Conservation (phyloP, 1,140 invertebrate species). For the Sarcophaga peregrina region DNA sequence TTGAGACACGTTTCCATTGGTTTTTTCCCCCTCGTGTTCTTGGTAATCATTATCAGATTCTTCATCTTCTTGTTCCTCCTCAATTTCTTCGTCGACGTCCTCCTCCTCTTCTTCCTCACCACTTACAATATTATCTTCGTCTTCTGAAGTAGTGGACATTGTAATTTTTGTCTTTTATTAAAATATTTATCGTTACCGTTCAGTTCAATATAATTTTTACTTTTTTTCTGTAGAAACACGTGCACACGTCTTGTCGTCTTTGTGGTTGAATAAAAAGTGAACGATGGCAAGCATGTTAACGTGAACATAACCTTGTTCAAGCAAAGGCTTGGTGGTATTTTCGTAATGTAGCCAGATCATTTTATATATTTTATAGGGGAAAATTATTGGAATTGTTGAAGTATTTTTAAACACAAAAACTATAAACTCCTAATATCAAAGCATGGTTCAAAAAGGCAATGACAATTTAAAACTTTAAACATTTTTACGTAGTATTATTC, state of each 20-base stretch:
- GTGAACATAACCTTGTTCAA: neutral
- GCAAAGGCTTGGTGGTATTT: neutral
- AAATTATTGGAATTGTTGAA: too few relatives aligned
- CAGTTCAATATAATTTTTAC: constrained; percentile 13
- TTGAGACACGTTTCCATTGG: constrained; percentile 37
- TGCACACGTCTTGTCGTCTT: neutral
- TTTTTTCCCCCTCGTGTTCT: constrained; percentile 42
- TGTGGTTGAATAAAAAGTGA: neutral
- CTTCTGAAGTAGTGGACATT: constrained; percentile 40
- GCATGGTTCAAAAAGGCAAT: too few relatives aligned
- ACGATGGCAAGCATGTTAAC: neutral
- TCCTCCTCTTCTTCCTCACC: constrained; percentile 52
- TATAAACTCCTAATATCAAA: too few relatives aligned
- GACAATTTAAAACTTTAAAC: too few relatives aligned
- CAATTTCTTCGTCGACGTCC: neutral
- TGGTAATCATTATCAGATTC: constrained; percentile 20
- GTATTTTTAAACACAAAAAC: too few relatives aligned
- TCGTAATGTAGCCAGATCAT: neutral
- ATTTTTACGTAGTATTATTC: too few relatives aligned
- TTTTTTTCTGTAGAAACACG: constrained; percentile 11
- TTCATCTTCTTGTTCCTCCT: constrained; percentile 38
- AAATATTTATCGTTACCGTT: neutral
- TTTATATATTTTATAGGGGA: too few relatives aligned
- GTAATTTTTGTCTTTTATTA: constrained; percentile 7
- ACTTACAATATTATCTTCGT: constrained; percentile 55